These are phyloP conservation scores for Rachycentron canadum DNA, from an alignment of 2,797 vertebrate genomes.

Conservation along the genomic window DNA sequence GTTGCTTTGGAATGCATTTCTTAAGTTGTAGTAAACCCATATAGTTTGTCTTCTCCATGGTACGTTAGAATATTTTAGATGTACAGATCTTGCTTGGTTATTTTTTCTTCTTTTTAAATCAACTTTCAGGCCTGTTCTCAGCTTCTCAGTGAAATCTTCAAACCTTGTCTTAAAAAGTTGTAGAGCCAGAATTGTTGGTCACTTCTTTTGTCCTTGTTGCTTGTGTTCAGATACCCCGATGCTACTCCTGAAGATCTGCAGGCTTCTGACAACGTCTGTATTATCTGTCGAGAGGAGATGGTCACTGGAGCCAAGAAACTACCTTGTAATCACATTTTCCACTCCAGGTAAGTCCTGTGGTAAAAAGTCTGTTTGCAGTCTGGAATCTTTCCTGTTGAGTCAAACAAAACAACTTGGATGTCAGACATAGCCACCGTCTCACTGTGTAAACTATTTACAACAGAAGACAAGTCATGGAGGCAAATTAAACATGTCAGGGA, in stretches of 20 bases:
- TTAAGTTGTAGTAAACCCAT: neutral
- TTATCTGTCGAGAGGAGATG: conserved; percentile 98
- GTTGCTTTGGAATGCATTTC: neutral
- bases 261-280: conserved; percentile 95
- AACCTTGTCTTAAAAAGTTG: neutral
- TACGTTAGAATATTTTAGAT: neutral
- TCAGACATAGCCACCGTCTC: neutral
- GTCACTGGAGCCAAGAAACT: conserved; percentile 96
- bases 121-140: neutral
- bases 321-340: conserved; percentile 98
- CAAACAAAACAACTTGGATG: neutral
- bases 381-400: neutral
- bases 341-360: conserved; percentile 88
- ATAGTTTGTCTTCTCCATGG: neutral
- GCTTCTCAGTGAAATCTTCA: neutral
- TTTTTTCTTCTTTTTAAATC: neutral
- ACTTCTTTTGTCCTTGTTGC: neutral
- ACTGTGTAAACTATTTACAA: neutral
- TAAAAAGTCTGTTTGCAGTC: neutral
- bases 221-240: conserved; percentile 90
- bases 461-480: neutral
- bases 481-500: neutral
- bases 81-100: neutral
- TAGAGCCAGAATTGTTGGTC: neutral
- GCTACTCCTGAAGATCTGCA: conserved; percentile 95